These are phyloP conservation scores for Pholis gunnellus DNA, from an alignment of 2,113 vertebrate species.

Conservation along the genomic window DNA sequence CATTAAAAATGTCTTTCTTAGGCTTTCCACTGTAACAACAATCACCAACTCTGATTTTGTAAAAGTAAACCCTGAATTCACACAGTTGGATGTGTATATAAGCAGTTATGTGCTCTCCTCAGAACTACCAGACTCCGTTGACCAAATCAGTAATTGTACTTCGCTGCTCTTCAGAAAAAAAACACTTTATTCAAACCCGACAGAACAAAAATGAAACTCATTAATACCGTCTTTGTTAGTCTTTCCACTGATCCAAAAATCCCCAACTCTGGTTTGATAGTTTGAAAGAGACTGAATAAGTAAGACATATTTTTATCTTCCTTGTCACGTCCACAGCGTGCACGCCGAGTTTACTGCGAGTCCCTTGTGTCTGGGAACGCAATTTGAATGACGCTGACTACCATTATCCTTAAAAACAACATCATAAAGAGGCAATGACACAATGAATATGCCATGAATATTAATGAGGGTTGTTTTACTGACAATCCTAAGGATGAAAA, in stretches of 20 bases:
- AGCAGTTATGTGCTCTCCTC: too few species aligned
- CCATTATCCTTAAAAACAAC: constrained; percentile 5
- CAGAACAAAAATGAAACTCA: too few species aligned
- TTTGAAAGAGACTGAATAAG: background rate
- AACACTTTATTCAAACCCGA: too few species aligned
- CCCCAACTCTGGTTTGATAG: background rate
- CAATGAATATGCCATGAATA: background rate
- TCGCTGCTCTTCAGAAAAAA: too few species aligned
- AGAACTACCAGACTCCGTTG: too few species aligned
- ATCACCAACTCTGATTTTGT: too few species aligned
- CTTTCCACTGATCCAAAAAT: background rate
- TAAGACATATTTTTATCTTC: background rate
- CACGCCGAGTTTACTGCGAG: background rate
- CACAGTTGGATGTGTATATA: too few species aligned
- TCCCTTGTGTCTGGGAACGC: background rate
- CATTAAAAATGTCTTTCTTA: background rate
- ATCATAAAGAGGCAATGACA: background rate
- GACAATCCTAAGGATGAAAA: background rate
- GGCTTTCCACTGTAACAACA: background rate
- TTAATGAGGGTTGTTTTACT: background rate
- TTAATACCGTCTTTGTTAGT: too few species aligned
- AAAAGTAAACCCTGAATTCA: too few species aligned
- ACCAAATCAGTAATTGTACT: too few species aligned
- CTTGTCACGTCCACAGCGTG: background rate
- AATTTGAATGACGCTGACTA: background rate